These are phyloP conservation scores for Cyclargus thomasi DNA, from an alignment of 1,140 invertebrate species.

Conservation along the genomic window DNA sequence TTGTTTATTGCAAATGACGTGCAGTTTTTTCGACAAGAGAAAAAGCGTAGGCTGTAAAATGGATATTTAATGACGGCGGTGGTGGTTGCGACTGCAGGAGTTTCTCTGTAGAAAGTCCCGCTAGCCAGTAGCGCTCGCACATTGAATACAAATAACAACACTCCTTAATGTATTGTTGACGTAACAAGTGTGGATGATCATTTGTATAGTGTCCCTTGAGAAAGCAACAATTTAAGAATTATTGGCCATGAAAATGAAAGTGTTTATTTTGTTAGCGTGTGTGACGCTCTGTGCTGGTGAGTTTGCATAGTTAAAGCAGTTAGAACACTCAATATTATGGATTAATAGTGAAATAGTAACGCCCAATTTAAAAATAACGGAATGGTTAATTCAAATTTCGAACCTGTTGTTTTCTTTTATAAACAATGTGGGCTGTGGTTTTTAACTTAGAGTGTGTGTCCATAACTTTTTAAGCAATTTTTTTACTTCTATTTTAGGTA, in stretches of 20 bases:
- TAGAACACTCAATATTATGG: too few species aligned
- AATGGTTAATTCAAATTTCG: not conserved
- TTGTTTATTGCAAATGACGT: not conserved
- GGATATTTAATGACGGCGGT: slow-evolving; percentile 42
- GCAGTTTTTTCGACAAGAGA: slow-evolving; percentile 17
- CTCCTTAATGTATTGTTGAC: slow-evolving; percentile 50
- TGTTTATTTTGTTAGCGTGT: slow-evolving; percentile 33
- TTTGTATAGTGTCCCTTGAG: slow-evolving; percentile 61
- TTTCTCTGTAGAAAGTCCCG: slow-evolving; percentile 70
- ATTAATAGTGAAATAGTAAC: too few species aligned
- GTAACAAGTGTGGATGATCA: slow-evolving; percentile 42
- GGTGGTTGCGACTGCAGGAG: slow-evolving; percentile 46
- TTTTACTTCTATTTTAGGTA: slow-evolving; percentile 18
- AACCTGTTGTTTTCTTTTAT: not conserved
- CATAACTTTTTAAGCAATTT: not conserved
- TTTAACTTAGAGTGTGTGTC: not conserved
- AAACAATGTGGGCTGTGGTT: not conserved
- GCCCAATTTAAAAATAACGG: not conserved
- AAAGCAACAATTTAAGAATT: slow-evolving; percentile 37
- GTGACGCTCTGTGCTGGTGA: slow-evolving; percentile 33
- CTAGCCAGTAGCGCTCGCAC: slow-evolving; percentile 51
- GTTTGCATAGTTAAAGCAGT: slow-evolving; percentile 7
- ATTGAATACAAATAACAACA: slow-evolving; percentile 61
- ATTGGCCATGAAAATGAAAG: slow-evolving; percentile 46
- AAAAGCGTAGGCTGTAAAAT: slow-evolving; percentile 30